A percentile compares a stretch with the other conserved stretches of the same genome.
These are phyloP conservation scores for Anastrepha obliqua DNA, from an alignment of 1,140 invertebrate genomes.

Conservation along the genomic window DNA sequence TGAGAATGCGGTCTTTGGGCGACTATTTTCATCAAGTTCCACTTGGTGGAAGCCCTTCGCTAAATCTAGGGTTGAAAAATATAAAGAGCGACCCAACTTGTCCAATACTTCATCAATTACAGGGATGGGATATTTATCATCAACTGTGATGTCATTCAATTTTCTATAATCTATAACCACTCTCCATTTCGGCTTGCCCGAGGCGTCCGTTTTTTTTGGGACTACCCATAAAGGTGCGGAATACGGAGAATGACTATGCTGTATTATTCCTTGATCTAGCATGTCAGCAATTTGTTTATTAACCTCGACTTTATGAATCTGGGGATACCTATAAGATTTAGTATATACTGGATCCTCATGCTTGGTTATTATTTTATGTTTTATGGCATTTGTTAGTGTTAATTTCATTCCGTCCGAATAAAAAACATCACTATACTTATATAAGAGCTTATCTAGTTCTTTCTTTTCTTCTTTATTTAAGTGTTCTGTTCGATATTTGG, in stretches of 20 bases:
- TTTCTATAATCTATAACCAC: conserved; percentile 71
- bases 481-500: conserved; percentile 9
- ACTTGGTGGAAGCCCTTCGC: conserved; percentile 76
- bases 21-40: conserved; percentile 67
- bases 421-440: conserved; percentile 28
- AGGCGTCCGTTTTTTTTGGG: conserved; percentile 60
- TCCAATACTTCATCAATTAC: conserved; percentile 76
- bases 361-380: conserved; percentile 55
- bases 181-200: conserved; percentile 66
- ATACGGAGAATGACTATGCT: conserved; percentile 49
- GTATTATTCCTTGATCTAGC: conserved; percentile 56
- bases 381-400: conserved; percentile 43
- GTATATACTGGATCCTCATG: conserved; percentile 47
- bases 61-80: too few species aligned
- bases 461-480: conserved; percentile 50
- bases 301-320: conserved; percentile 54
- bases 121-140: conserved; percentile 75
- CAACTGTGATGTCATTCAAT: conserved; percentile 62
- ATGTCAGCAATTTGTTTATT: conserved; percentile 57
- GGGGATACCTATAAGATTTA: conserved; percentile 54
- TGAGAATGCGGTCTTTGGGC: conserved; percentile 75
- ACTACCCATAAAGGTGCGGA: conserved; percentile 59
- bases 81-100: conserved; percentile 67
- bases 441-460: conserved; percentile 5
- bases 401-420: conserved; percentile 25